phyloP scores from a whole-genome alignment of 2,113 vertebrate species.

The Progne subis region DNA sequence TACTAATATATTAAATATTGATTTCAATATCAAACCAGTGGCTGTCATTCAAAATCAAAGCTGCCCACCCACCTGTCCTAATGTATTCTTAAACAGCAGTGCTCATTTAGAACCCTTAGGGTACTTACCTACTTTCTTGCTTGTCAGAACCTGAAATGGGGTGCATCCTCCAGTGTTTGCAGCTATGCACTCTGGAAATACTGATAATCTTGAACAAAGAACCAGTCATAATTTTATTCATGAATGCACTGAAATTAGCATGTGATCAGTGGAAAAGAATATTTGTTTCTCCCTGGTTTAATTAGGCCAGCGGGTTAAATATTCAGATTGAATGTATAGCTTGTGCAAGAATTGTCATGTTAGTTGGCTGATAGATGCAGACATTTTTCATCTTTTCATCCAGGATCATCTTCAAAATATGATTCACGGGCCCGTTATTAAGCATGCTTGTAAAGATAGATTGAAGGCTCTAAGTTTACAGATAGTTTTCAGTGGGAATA shows the following conservation, averaged over 20 bases:
- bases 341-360: background rate
- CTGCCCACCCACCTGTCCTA: background rate
- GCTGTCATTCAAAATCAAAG: background rate
- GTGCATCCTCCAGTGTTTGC: background rate
- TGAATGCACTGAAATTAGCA: background rate
- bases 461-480: constrained; percentile 5
- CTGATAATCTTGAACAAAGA: background rate
- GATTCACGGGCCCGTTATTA: background rate
- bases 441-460: constrained; percentile 8
- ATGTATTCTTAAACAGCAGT: background rate
- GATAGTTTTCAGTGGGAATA: background rate
- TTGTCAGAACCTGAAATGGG: background rate
- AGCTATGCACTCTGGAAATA: background rate
- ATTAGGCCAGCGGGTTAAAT: background rate
- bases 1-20: background rate
- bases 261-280: background rate
- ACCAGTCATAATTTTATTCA: background rate
- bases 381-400: background rate
- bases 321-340: background rate
- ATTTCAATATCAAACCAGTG: background rate
- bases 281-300: background rate
- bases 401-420: background rate
- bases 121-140: fast-evolving
- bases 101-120: background rate
- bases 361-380: background rate